These are phyloP conservation scores for Crossocerus cetratus DNA, from an alignment of 2,888 invertebrate genomes.

Conservation along the genomic window DNA sequence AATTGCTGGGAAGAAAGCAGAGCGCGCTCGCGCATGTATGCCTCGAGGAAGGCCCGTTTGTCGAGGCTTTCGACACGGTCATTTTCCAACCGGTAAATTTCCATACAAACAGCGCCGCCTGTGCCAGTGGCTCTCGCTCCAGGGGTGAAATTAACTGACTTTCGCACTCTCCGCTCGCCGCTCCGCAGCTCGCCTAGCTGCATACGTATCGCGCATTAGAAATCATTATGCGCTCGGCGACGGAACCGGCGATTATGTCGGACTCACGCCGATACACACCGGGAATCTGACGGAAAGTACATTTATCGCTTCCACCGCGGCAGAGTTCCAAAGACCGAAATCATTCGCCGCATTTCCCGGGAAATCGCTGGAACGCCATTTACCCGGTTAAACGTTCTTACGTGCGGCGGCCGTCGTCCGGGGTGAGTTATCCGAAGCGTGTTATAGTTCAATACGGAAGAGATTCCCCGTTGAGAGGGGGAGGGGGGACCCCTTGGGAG, in stretches of 20 bases:
- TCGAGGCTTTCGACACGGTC: slow-evolving; percentile 62
- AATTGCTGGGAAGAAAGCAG: slow-evolving; percentile 47
- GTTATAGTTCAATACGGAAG: not conserved
- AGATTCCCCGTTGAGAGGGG: not conserved
- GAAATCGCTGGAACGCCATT: no score
- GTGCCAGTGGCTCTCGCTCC: slow-evolving; percentile 28
- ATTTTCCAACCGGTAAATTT: slow-evolving; percentile 71
- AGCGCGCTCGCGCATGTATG: slow-evolving; percentile 25
- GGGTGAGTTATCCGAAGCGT: not conserved
- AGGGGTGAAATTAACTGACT: slow-evolving; percentile 55
- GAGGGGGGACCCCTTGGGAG: no score
- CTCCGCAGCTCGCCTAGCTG: slow-evolving; percentile 9
- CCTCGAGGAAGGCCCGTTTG: slow-evolving; percentile 50
- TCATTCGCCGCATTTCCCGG: no score
- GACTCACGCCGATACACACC: no score
- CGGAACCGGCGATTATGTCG: slow-evolving; percentile 21
- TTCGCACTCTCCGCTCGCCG: slow-evolving; percentile 40
- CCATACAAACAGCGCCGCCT: slow-evolving; percentile 59
- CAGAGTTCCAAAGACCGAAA: no score
- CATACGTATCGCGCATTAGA: slow-evolving; percentile 42
- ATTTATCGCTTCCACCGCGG: no score
- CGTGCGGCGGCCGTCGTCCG: no score
- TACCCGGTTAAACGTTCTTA: no score
- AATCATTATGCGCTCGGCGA: slow-evolving; percentile 38
- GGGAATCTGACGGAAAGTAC: not conserved